Base-by-base conservation (phyloP, 92 coral and sea anemone genomes). In the Phenganax subtilis region DNA sequence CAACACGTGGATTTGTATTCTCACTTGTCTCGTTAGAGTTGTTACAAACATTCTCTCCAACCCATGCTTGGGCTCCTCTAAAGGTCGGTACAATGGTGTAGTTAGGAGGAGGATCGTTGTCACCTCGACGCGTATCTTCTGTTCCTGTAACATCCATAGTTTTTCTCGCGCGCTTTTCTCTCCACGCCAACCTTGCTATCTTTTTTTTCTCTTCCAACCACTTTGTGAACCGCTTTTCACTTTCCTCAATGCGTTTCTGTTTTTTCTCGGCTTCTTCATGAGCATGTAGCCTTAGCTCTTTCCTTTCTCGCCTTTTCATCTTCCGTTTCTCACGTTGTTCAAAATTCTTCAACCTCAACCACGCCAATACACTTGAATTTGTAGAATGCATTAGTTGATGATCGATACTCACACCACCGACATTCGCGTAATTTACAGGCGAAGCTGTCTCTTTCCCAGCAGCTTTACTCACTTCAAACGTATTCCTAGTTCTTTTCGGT, bases 261-360 rank as follows among this genome's bases (percentile, higher is more conserved):
- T 30, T 79, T 52, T 64, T 79, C 69, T 79, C 83, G 11, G 60
- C 83, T 64, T 79, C 83, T 9, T 63, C 83, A 10, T 64, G 15
- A 8, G 57, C 74, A 51, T 44, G 51, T 27, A 51, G 54, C 74
- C 62, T 47, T 29, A 63, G 30, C 74, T 79, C 83, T 52, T 54
- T 79, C 62, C 9, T 79, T 54, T 79, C 74, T 12, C 69, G 51
- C 74, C 54, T 79, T 25, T 64, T 79, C 10, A 10, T 14, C 74
- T 20, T 79, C 17, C 74, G 73, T 64, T 79, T 79, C n/a, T 79
- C 71, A 9, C 57, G 67, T 51, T 79, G 73, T 55, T 79, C 72
- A 69, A 79, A 79, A 77, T 88, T 87, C 82, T 96, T 96, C 57
- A 78, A 84, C 51, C 90, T 92, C 6, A 96, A 81, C 99, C 99